phyloP scores from a whole-genome alignment of 2,888 invertebrate genomes.

The Lycocerus yunnanus region DNA sequence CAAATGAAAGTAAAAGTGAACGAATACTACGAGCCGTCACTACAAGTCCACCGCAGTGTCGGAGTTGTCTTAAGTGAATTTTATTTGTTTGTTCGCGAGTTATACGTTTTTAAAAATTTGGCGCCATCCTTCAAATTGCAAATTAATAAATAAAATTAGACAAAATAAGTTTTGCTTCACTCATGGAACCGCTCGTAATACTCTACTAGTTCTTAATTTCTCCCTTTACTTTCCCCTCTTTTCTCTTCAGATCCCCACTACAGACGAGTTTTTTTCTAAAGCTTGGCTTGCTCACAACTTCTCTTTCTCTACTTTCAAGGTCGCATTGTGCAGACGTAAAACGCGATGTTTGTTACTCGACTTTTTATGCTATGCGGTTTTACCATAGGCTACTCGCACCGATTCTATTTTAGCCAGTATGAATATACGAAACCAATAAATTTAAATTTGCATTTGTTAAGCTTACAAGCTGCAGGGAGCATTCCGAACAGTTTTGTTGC shows the following conservation, averaged over 20 bases:
- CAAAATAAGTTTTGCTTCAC: slow-evolving; percentile 40
- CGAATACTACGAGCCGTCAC: slow-evolving; percentile 42
- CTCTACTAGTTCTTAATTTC: slow-evolving; percentile 55
- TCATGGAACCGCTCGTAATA: slow-evolving; percentile 53
- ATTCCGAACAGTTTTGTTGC: slow-evolving; percentile 49
- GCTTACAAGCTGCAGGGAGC: slow-evolving; percentile 41
- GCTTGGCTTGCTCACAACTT: slow-evolving; percentile 51
- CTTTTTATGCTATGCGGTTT: slow-evolving; percentile 32
- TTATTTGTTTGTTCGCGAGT: not conserved
- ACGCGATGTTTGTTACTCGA: slow-evolving; percentile 27
- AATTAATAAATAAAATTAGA: slow-evolving; percentile 45
- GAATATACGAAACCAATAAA: slow-evolving; percentile 26
- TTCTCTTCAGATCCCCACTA: slow-evolving; percentile 47
- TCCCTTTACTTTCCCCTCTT: slow-evolving; percentile 59
- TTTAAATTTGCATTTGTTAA: slow-evolving; percentile 44
- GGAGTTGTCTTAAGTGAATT: slow-evolving; percentile 15
- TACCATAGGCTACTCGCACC: slow-evolving; percentile 31
- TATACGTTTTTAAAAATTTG: slow-evolving; percentile 1
- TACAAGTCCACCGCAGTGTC: slow-evolving; percentile 23
- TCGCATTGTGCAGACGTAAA: slow-evolving; percentile 45
- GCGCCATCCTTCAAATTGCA: slow-evolving; percentile 42
- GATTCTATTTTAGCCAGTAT: slow-evolving; percentile 46
- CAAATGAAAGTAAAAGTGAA: slow-evolving; percentile 60
- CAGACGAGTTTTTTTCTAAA: slow-evolving; percentile 51
- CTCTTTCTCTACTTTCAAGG: slow-evolving; percentile 56